Conservation (phyloP, 2,888 invertebrate genomes). For the Axea sp. region DNA sequence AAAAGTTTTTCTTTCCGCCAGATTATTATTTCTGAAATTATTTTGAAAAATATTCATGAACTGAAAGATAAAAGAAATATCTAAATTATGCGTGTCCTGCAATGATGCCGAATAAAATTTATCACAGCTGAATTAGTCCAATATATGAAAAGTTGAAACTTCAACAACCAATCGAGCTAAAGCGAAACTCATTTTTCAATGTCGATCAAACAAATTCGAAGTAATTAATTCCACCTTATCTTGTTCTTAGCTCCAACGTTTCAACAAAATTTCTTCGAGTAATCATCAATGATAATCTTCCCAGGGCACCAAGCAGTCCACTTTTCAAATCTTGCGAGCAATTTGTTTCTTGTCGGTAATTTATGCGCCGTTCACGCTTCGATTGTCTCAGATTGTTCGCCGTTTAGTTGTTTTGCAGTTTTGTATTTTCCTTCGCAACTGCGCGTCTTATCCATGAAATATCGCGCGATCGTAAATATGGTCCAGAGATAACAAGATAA, state of each 20-base stretch:
- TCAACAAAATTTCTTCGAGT: conserved; percentile 30
- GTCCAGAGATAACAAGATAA: conserved; percentile 19
- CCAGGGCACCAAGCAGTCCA: not conserved
- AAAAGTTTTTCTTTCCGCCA: no score
- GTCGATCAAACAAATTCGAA: conserved; percentile 40
- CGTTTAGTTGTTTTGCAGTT: conserved; percentile 24
- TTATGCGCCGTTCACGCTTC: conserved; percentile 49
- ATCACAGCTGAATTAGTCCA: no score
- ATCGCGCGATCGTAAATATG: conserved; percentile 21
- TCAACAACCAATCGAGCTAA: no score
- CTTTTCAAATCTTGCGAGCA: conserved; percentile 40
- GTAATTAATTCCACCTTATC: conserved; percentile 40
- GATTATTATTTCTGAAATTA: no score
- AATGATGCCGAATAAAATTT: no score
- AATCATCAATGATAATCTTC: conserved; percentile 42
- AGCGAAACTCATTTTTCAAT: conserved; percentile 37
- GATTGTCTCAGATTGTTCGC: conserved; percentile 39
- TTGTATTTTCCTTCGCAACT: not conserved
- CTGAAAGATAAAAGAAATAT: no score
- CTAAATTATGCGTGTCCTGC: no score
- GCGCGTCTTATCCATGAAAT: conserved; percentile 15
- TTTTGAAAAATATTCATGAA: no score
- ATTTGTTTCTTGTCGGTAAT: conserved; percentile 45
- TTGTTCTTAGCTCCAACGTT: not conserved
- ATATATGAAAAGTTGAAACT: no score